Base-by-base conservation (phyloP, 2,113 vertebrate genomes). In the Rhombomys opimus region DNA sequence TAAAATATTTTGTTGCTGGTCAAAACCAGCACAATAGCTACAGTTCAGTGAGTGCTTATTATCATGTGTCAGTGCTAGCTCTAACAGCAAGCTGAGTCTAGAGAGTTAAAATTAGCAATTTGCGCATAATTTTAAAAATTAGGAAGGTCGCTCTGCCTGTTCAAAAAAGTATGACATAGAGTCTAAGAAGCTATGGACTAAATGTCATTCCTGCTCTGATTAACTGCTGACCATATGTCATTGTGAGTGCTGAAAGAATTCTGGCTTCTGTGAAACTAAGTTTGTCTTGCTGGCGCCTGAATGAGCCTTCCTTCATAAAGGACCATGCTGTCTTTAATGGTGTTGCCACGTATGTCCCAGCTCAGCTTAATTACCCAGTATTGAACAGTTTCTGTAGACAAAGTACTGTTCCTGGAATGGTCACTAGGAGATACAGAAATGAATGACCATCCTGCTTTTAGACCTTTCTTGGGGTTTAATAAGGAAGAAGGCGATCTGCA, bases 71-170 rank as follows among this genome's bases (percentile, higher is more conserved):
- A 75, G 73, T 6, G 25, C 7, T 76, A n/a, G 25, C 15, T 77
- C 20, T n/a, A 68, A 93, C 17, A 70, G 7, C 72, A 85, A 68
- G 57, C 76, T 82, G 13, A 91, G 41, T 94, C 50, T 61, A 91
- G 61, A 76, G 91, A 87, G 46, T 89, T 93, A 4, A 38, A 41
- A 11, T 27, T 82, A 81, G 23, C 92, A 35, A 17, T 67, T 87
- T 86, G 27, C 54, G 50, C 35, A 67, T 27, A 57, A 17, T 87
- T 97, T 94, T 32, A 87, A 63, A 97, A 89, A 81, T 17, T 72
- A 94, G 41, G 14, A 93, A 82, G 25, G 46, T 87, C 67, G 73
- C 46, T 61, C 38, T 93, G 52, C 52, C 75, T 41, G 35, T 78
- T 57, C 8, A 18, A 54, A 38, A 76, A 80, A 90, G 38, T 87